Evolutionary conservation across 2,888 invertebrate genomes (phyloP).

Genomic region (Phorcus lineatus): DNA sequence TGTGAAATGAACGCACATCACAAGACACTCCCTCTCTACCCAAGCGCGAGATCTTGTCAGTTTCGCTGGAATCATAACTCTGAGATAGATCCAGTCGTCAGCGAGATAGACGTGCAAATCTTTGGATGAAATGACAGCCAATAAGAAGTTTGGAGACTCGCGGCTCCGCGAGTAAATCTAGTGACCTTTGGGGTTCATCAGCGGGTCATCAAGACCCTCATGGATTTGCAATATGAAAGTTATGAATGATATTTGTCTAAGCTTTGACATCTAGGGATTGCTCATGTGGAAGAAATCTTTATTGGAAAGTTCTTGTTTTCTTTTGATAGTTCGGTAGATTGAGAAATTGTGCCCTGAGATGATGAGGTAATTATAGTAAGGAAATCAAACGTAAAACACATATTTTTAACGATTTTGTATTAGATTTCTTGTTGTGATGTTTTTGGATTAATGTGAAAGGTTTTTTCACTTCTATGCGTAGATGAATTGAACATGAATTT

Average conservation of each 20-base stretch:
- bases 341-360: no score
- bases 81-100: not conserved
- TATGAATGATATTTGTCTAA: not conserved
- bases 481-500: no score
- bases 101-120: not conserved
- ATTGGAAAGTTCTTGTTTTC: no score
- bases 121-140: not conserved
- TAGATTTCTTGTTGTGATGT: no score
- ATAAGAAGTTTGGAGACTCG: not conserved
- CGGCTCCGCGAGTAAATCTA: not conserved
- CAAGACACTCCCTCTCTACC: not conserved
- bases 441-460: no score
- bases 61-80: slow-evolving; percentile 4
- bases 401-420: no score
- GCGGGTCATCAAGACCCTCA: not conserved
- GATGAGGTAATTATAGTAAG: no score
- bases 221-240: not conserved
- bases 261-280: no score
- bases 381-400: no score
- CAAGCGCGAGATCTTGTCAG: slow-evolving; percentile 7
- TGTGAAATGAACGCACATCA: not conserved
- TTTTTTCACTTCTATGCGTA: no score
- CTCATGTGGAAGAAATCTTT: no score
- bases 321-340: no score
- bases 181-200: not conserved